Percentiles rank a stretch among this genome's conserved stretches.
phyloP scores from a whole-genome alignment of 1,140 invertebrate genomes.

The Parasteatoda tepidariorum region DNA sequence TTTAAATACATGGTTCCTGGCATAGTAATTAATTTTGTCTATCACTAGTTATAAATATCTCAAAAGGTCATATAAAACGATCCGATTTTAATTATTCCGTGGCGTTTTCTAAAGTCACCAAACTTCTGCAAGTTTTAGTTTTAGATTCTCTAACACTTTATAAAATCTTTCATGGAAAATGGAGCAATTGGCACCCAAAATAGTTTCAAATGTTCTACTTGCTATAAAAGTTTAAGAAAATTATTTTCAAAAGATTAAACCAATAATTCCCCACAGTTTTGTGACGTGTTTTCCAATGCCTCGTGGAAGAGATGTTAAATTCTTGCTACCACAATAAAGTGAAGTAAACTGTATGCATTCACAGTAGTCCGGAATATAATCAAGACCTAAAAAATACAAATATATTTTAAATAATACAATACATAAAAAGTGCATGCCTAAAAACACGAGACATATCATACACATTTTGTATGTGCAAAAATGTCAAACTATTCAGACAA shows the following conservation, averaged over 20 bases:
- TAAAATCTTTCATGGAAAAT: not conserved
- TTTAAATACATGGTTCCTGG: too few species aligned
- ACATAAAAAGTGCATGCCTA: too few species aligned
- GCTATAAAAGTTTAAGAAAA: not conserved
- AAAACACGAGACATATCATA: too few species aligned
- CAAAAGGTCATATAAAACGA: too few species aligned
- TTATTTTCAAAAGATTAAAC: not conserved
- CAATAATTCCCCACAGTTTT: constrained; percentile 29
- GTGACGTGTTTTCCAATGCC: not conserved
- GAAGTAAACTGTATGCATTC: constrained; percentile 31
- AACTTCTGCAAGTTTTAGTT: not conserved
- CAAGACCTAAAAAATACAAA: constrained; percentile 30
- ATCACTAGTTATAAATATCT: too few species aligned
- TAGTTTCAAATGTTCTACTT: not conserved
- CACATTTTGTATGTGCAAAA: too few species aligned
- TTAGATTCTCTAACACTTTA: not conserved
- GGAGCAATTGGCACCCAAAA: not conserved
- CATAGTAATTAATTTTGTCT: too few species aligned
- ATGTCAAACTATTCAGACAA: too few species aligned
- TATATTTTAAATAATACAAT: too few species aligned
- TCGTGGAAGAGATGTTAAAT: constrained; percentile 33
- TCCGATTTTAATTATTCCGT: not conserved
- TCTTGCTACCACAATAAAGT: constrained; percentile 21
- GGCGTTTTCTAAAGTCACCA: not conserved
- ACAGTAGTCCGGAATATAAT: constrained; percentile 12